Conservation (phyloP, 2,888 invertebrate species). For the Melinaea marsaeus region DNA sequence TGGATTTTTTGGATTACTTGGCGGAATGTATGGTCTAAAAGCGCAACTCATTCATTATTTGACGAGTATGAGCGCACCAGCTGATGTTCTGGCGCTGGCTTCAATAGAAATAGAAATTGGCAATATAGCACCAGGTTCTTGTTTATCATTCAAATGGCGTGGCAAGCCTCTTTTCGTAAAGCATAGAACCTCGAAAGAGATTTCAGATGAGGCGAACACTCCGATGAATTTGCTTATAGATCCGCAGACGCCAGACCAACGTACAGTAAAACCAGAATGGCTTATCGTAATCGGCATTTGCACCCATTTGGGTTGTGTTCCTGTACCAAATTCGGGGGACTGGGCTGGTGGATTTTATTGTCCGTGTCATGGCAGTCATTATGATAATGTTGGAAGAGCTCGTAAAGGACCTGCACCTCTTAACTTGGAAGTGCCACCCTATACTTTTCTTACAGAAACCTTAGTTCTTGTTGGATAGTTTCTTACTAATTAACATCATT, state of each 20-base stretch:
- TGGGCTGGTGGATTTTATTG: conserved; percentile 86
- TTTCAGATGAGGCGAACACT: conserved; percentile 79
- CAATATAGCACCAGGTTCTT: conserved; percentile 82
- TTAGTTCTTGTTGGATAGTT: conserved; percentile 75
- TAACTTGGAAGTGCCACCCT: conserved; percentile 83
- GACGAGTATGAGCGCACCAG: conserved; percentile 80
- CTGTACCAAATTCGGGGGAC: conserved; percentile 83
- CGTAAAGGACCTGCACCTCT: conserved; percentile 86
- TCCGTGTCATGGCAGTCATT: conserved; percentile 91
- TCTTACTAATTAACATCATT: background rate
- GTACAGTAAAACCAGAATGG: conserved; percentile 84
- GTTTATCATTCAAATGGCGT: conserved; percentile 85
- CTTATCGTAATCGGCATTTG: conserved; percentile 88
- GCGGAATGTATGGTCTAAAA: conserved; percentile 80
- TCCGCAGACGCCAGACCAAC: conserved; percentile 82
- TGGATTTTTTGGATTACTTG: conserved; percentile 74
- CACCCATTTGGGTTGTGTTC: conserved; percentile 91
- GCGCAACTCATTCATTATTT: conserved; percentile 76
- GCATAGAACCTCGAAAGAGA: conserved; percentile 82
- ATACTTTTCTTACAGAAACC: conserved; percentile 73
- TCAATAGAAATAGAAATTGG: conserved; percentile 84
- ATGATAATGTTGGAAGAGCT: conserved; percentile 84
- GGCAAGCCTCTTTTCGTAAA: conserved; percentile 90
- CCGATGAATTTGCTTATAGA: conserved; percentile 81
- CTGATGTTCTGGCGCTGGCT: conserved; percentile 87